phyloP scores from a whole-genome alignment of 2,797 vertebrate species.

The Paedocypris micromegethes region DNA sequence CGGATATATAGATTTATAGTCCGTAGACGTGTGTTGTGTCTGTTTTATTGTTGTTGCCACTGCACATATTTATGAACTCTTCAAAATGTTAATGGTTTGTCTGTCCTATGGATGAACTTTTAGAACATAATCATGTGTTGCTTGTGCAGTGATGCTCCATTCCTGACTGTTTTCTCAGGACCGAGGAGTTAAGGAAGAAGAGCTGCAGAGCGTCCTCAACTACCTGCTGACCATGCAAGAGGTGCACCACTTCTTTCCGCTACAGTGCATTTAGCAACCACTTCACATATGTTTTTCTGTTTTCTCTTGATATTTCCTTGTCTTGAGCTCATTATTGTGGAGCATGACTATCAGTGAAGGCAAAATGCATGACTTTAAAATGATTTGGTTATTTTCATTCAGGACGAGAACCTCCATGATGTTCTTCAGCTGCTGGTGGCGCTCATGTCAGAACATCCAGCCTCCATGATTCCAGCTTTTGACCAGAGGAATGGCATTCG shows the following conservation, averaged over 20 bases:
- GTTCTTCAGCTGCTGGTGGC: constrained; percentile 93
- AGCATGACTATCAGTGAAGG: too few relatives aligned
- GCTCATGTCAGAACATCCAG: constrained; percentile 92
- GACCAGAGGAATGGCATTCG: constrained; percentile 94
- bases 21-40: too few relatives aligned
- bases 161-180: constrained; percentile 64
- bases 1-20: too few relatives aligned
- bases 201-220: constrained; percentile 92
- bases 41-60: too few relatives aligned
- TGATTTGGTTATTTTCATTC: constrained; percentile 32
- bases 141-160: background rate
- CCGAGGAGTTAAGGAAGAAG: constrained; percentile 91
- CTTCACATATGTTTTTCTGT: too few relatives aligned
- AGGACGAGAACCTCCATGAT: constrained; percentile 97
- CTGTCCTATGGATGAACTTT: too few relatives aligned
- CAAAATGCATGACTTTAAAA: background rate
- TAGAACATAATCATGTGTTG: background rate
- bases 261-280: too few relatives aligned
- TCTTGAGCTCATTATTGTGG: background rate
- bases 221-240: constrained; percentile 93
- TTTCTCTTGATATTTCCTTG: background rate
- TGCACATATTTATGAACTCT: too few relatives aligned
- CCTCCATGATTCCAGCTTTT: constrained; percentile 93
- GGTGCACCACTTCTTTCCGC: constrained; percentile 55
- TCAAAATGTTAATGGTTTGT: too few relatives aligned